Percentiles rank a stretch among this genome's conserved stretches.
These are phyloP conservation scores for Aspidoscelis tigris DNA, from an alignment of 2,113 vertebrate species.

Conservation along the genomic window DNA sequence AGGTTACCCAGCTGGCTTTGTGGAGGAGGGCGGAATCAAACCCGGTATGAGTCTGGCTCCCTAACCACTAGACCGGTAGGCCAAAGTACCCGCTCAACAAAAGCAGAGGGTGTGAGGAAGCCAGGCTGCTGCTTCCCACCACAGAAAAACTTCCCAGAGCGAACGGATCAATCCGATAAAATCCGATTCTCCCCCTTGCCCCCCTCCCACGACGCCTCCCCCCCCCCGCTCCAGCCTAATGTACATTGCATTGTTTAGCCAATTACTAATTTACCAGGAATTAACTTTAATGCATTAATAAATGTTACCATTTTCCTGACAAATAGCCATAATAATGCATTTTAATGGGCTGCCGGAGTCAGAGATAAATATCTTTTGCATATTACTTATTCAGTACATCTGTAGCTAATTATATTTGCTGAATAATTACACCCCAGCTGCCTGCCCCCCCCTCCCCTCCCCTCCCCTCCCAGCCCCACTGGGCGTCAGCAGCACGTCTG, in stretches of 20 bases:
- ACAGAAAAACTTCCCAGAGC: no score
- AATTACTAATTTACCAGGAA: conserved; percentile 73
- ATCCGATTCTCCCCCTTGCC: no score
- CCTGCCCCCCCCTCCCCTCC: conserved; percentile 13
- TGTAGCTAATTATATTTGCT: conserved; percentile 73
- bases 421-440: conserved; percentile 66
- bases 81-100: no score
- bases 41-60: no score
- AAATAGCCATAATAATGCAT: conserved; percentile 69
- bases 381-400: conserved; percentile 70
- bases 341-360: conserved; percentile 65
- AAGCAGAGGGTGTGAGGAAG: no score
- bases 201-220: not conserved
- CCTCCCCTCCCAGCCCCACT: conserved; percentile 48
- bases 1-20: no score
- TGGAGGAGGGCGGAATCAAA: no score
- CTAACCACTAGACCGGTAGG: no score
- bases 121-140: no score
- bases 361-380: conserved; percentile 72
- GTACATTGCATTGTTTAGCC: conserved; percentile 62
- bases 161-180: no score
- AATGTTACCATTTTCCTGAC: conserved; percentile 73
- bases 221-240: conserved; percentile 27
- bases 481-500: conserved; percentile 58
- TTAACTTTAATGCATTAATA: conserved; percentile 74